A percentile compares a stretch with the other conserved stretches of the same genome.
Conservation (phyloP, 2,888 invertebrate species). For the Ethmia dodecea region DNA sequence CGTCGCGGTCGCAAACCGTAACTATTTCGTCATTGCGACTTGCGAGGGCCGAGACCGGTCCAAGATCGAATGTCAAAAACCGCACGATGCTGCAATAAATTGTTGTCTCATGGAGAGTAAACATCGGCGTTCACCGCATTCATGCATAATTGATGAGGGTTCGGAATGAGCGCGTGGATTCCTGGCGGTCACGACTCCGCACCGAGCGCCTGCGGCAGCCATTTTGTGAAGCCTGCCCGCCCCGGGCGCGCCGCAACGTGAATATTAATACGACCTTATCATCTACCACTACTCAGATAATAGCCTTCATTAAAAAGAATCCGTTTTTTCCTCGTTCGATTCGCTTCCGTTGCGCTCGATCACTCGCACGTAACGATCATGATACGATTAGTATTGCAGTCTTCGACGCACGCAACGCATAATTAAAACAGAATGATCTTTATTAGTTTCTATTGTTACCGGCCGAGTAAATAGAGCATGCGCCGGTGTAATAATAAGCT, state of each 20-base stretch:
- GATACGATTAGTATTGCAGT: slow-evolving; percentile 48
- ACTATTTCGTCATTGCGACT: slow-evolving; percentile 47
- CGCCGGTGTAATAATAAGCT: slow-evolving; percentile 57
- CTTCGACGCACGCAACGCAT: slow-evolving; percentile 49
- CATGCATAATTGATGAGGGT: slow-evolving; percentile 76
- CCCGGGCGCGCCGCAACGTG: slow-evolving; percentile 52
- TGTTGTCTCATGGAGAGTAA: slow-evolving; percentile 72
- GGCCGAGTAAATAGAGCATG: slow-evolving; percentile 65
- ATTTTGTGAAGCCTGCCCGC: slow-evolving; percentile 69
- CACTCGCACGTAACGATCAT: slow-evolving; percentile 46
- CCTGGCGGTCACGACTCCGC: slow-evolving; percentile 70
- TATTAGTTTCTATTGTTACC: slow-evolving; percentile 70
- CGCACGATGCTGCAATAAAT: slow-evolving; percentile 74
- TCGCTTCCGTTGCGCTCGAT: slow-evolving; percentile 47
- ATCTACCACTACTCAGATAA: slow-evolving; percentile 39
- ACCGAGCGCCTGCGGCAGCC: slow-evolving; percentile 63
- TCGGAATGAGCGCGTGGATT: slow-evolving; percentile 66
- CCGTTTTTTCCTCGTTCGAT: slow-evolving; percentile 28
- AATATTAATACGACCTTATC: slow-evolving; percentile 63
- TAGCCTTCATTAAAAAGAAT: slow-evolving; percentile 36
- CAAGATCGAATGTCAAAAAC: slow-evolving; percentile 69
- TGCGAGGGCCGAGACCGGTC: slow-evolving; percentile 38
- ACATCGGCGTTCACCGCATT: slow-evolving; percentile 72
- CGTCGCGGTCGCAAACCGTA: slow-evolving; percentile 33
- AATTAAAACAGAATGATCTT: slow-evolving; percentile 63